Evolutionary conservation across 2,113 vertebrate species (phyloP).

Genomic region (Calonectris borealis): DNA sequence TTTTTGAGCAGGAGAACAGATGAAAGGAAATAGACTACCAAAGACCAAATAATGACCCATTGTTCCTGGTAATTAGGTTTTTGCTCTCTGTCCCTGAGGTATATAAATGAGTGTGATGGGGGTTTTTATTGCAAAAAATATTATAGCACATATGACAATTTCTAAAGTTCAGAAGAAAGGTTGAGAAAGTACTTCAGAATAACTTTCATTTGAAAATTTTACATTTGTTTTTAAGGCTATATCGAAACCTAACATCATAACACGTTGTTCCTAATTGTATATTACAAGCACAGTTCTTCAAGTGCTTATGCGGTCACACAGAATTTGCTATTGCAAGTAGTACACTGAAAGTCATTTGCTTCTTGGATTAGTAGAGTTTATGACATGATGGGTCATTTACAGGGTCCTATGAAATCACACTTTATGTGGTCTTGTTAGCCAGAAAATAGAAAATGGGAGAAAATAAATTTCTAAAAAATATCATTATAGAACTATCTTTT

Average conservation of each 20-base stretch:
- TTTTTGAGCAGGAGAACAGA: not conserved
- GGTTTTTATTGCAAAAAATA: not conserved
- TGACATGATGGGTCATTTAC: not conserved
- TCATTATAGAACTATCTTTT: not conserved
- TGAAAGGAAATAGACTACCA: not conserved
- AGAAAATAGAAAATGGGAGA: not conserved
- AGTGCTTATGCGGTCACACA: not conserved
- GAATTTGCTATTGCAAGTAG: not conserved
- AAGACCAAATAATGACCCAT: not conserved
- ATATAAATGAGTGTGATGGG: not conserved
- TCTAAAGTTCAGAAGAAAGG: not conserved
- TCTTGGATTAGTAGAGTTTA: not conserved
- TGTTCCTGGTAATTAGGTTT: slow-evolving; percentile 25
- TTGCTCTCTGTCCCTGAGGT: not conserved
- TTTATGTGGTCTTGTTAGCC: not conserved
- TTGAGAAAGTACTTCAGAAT: not conserved
- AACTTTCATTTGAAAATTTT: not conserved
- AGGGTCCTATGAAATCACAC: not conserved
- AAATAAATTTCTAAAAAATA: not conserved
- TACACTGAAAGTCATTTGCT: not conserved
- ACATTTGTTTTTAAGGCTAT: not conserved
- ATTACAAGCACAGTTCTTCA: not conserved
- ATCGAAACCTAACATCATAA: not conserved
- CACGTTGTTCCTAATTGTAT: not conserved
- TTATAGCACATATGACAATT: not conserved